Evolutionary conservation across 2,888 invertebrate species (phyloP).

Genomic region (Lycophotia porphyrea): DNA sequence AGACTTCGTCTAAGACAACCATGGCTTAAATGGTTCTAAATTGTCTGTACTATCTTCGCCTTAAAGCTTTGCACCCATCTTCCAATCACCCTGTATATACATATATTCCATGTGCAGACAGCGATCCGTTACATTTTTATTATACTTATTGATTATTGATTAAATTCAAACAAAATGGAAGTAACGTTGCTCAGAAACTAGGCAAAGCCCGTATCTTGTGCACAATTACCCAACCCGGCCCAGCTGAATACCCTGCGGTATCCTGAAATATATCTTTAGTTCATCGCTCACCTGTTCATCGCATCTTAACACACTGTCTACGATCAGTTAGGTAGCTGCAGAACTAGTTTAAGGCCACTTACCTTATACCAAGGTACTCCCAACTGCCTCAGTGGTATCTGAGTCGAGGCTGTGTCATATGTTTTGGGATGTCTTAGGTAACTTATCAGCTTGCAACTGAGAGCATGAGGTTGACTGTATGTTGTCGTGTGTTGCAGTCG

Average conservation of each 20-base stretch:
- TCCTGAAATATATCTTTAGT: background rate
- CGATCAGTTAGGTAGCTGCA: background rate
- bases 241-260: background rate
- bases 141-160: no score
- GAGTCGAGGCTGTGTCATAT: background rate
- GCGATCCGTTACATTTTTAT: no score
- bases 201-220: background rate
- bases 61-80: no score
- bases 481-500: constrained; percentile 79
- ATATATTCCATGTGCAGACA: no score
- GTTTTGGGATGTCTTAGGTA: background rate
- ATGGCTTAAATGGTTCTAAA: no score
- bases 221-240: background rate
- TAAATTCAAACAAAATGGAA: background rate
- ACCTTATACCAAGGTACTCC: background rate
- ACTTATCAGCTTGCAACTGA: background rate
- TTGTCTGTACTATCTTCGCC: no score
- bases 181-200: background rate
- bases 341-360: background rate
- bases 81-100: no score
- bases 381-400: background rate
- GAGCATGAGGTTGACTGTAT: background rate
- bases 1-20: no score
- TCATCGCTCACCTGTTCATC: background rate
- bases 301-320: background rate